Base-by-base conservation (phyloP, 2,797 vertebrate genomes). In the Labroides dimidiatus region DNA sequence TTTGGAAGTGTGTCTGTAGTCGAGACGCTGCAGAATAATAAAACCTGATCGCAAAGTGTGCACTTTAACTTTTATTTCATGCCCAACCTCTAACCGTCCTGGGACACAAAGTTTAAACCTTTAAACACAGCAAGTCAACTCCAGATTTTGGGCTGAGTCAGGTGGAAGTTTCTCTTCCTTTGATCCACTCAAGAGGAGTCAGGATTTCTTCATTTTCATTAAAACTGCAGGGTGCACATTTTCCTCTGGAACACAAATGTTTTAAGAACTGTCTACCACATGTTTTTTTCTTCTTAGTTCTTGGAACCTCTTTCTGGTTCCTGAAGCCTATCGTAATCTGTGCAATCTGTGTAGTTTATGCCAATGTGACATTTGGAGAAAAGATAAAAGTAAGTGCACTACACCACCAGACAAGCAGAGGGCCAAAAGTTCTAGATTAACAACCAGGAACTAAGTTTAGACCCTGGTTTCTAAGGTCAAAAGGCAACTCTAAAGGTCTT, bases 11-110 rank as follows among this genome's bases (percentile, higher is more conserved):
- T 11, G n/a, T 62, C 27, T 58, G 43, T 13, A 12, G 42, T 53
- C 37, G 42, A 47, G 17, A 41, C 23, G 61, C 58, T 21, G 53
- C 54, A 24, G 47, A 53, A 58, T 42, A 55, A 69, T 20, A 47
- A 33, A 1, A n/a, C 3, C 17, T 6, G 30, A 65, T 49, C 41
- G 51, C 16, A 60, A 45, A 19, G 15, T 12, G 27, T 30, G 20
- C 47, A 48, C 1, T 37, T 57, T 0, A 17, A 20, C 7, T 39
- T 72, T 64, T 10, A 33, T 23, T 57, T 37, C 54, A n/a, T 2
- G 19, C 12, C n/a, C 16, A 37, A 64, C 42, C 48, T 11, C 42
- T 17, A 21, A 42, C 41, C 8, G 43, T 55, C 27, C 21, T 4
- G 9, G 13, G 0, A 23, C 9, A n/a, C 7, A 10, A 20, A 39